These are phyloP conservation scores for Sycobia sp. DNA, from an alignment of 1,140 invertebrate genomes.

Conservation along the genomic window DNA sequence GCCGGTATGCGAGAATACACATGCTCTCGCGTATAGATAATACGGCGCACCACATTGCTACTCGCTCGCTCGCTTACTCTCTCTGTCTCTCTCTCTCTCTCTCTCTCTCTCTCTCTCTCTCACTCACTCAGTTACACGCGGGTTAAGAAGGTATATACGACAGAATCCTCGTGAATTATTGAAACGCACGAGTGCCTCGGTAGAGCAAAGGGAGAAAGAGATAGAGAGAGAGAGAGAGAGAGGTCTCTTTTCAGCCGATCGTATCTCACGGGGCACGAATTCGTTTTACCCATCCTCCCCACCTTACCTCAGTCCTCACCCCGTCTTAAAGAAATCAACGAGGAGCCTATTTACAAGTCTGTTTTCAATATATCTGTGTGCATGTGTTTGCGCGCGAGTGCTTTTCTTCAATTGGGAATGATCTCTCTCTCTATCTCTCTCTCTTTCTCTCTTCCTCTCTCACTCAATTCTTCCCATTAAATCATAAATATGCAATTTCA, in stretches of 20 bases:
- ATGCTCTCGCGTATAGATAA: constrained; percentile 26
- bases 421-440: no score
- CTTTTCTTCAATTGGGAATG: no score
- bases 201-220: neutral
- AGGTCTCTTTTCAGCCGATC: constrained; percentile 19
- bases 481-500: no score
- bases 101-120: no score
- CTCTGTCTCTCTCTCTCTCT: no score
- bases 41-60: neutral
- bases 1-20: constrained; percentile 34
- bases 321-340: constrained; percentile 13
- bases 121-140: no score
- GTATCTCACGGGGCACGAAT: constrained; percentile 34
- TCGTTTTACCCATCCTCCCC: constrained; percentile 24
- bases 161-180: constrained; percentile 37
- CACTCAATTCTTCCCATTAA: no score
- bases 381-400: no score
- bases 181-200: constrained; percentile 34
- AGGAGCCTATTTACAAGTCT: constrained; percentile 24
- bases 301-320: no score
- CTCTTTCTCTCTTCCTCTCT: no score
- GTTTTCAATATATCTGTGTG: no score
- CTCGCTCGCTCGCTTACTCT: no score
- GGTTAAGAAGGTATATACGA: constrained; percentile 7
- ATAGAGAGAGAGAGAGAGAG: neutral